These are phyloP conservation scores for Andrena hattorfiana DNA, from an alignment of 2,888 invertebrate genomes.

Conservation along the genomic window DNA sequence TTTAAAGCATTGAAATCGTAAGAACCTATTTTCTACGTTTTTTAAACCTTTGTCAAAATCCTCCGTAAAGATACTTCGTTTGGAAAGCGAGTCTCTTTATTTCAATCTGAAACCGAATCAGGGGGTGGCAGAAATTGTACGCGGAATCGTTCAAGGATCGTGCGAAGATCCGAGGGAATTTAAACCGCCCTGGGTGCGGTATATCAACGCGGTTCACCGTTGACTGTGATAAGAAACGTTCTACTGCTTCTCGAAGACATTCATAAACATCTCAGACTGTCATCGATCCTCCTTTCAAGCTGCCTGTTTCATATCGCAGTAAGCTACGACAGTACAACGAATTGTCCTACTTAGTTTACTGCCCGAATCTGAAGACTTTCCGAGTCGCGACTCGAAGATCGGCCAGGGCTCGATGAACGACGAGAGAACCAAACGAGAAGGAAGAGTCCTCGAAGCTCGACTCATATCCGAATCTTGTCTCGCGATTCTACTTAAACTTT, in stretches of 20 bases:
- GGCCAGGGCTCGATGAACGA: conserved; percentile 9
- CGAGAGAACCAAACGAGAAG: conserved; percentile 5
- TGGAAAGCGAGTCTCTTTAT: conserved; percentile 2
- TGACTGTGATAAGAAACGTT: conserved; percentile 84
- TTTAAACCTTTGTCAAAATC: not conserved
- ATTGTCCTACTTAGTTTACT: conserved; percentile 61
- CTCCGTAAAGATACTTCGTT: conserved; percentile 1
- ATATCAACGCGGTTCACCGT: conserved; percentile 68
- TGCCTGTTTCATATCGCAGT: conserved; percentile 31
- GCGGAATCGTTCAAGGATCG: conserved; percentile 20
- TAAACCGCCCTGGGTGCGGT: conserved; percentile 24
- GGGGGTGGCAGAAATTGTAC: conserved; percentile 35
- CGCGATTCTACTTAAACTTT: conserved; percentile 61
- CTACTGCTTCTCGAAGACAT: conserved; percentile 64
- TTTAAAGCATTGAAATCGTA: conserved; percentile 5
- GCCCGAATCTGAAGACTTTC: conserved; percentile 27
- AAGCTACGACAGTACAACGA: conserved; percentile 54
- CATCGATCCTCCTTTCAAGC: conserved; percentile 19
- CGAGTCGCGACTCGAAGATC: conserved; percentile 33
- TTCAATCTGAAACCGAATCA: conserved; percentile 19
- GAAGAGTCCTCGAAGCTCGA: not conserved
- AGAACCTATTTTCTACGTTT: not conserved
- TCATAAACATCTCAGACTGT: conserved; percentile 47
- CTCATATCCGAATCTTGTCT: conserved; percentile 14
- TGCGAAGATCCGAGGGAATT: conserved; percentile 30